phyloP scores from a whole-genome alignment of 2,113 vertebrate species.

The Aptenodytes forsteri region DNA sequence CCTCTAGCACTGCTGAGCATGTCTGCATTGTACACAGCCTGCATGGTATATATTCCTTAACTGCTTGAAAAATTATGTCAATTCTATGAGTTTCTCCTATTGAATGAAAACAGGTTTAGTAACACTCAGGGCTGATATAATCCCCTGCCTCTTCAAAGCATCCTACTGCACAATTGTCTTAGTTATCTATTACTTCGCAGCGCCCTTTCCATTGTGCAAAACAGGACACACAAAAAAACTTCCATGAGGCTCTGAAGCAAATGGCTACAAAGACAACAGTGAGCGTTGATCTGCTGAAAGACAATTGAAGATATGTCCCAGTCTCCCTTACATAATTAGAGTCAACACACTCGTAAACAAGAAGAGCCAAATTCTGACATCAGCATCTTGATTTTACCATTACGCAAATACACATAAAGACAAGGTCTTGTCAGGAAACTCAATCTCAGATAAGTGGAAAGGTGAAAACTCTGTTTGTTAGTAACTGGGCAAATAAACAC shows the following conservation, averaged over 20 bases:
- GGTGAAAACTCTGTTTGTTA: background rate
- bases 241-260: background rate
- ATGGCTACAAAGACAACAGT: background rate
- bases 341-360: background rate
- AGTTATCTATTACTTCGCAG: background rate
- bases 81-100: background rate
- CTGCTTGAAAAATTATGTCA: background rate
- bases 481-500: background rate
- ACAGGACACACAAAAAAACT: background rate
- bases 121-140: background rate
- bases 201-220: background rate
- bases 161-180: background rate
- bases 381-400: background rate
- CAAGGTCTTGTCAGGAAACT: background rate
- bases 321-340: background rate
- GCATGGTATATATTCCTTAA: background rate
- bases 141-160: background rate
- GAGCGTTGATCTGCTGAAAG: background rate
- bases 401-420: background rate
- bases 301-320: background rate
- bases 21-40: background rate
- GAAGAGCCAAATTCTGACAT: background rate
- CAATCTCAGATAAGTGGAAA: background rate
- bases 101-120: background rate
- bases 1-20: background rate